Base-by-base conservation (phyloP, 2,797 vertebrate genomes). In the Galago senegalensis region DNA sequence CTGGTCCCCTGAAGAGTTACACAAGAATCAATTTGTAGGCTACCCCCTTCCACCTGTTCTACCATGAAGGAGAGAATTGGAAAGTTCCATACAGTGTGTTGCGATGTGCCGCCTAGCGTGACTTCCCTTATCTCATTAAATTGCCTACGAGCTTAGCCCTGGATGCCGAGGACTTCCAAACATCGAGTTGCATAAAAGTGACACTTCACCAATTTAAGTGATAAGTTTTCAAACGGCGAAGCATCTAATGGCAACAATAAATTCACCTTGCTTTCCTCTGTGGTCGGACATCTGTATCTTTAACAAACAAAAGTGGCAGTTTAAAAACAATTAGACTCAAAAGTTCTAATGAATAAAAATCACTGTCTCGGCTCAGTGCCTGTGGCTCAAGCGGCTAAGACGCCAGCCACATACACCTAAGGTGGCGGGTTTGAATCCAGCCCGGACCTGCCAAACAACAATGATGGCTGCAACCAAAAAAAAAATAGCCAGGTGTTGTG, bases 1-100 rank as follows among this genome's bases (percentile, higher is more conserved):
- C 79, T 16, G 40, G 72, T 93, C 53, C 87, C 96, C 80, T 97
- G 96, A 90, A 89, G 87, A 97, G 91, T 92, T 95, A 96, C 82
- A 97, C 91, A 97, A 95, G 98, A 98, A 98, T 98, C 96, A 93
- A 97, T 97, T 43, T 97, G 93, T 92, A 92, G 92, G 94, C 97
- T 93, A 37, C 94, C 95, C 96, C 67, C 73, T 89, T 96, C 97
- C 95, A 96, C 81, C 60, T 81, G 49, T 40, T 93, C 90, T 80
- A 93, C 80, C 72, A 61, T 17, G 88, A 14, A 96, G 86, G 82
- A 87, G n/a, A 61, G 90, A 95, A 96, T 0, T 85, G 76, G 92
- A 97, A 93, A 96, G 87, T 40, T 85, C 93, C 86, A 91, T 72
- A 40, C 37, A 1, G 69, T 86, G 46, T 27, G 25, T 79, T 76